Percentiles rank a stretch among this genome's conserved stretches.
phyloP scores from a whole-genome alignment of 2,113 vertebrate species.

The Chloroceryle aenea region DNA sequence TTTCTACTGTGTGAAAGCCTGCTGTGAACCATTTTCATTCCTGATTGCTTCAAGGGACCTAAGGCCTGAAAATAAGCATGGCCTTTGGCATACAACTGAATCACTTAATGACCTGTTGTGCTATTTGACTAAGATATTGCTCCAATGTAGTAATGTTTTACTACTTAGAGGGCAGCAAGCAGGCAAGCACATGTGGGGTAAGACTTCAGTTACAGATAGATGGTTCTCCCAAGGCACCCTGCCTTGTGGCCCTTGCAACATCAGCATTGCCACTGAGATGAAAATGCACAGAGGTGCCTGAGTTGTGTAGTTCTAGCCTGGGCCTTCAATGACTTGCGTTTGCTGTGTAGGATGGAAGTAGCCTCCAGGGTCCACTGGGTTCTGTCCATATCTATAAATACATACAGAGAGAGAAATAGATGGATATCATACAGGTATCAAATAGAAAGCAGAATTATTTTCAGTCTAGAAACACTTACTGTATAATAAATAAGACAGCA shows the following conservation, averaged over 20 bases:
- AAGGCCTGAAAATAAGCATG: background rate
- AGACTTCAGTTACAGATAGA: background rate
- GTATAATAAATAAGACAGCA: background rate
- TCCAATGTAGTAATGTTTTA: background rate
- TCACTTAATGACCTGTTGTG: background rate
- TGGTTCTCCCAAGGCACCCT: background rate
- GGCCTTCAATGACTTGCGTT: background rate
- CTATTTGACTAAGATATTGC: background rate
- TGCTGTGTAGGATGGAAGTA: background rate
- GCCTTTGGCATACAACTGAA: background rate
- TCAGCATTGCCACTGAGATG: background rate
- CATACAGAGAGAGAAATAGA: background rate
- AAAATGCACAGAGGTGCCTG: background rate
- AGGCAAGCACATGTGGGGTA: background rate
- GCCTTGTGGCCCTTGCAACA: background rate
- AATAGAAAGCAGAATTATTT: background rate
- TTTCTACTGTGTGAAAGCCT: background rate
- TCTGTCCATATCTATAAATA: background rate
- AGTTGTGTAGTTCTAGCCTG: background rate
- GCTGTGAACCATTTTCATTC: background rate
- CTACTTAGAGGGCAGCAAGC: background rate
- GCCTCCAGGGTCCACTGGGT: background rate
- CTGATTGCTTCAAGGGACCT: background rate
- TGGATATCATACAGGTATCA: background rate
- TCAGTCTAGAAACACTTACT: background rate